phyloP scores from a whole-genome alignment of 2,888 invertebrate genomes.

The Horisme vitalbata region DNA sequence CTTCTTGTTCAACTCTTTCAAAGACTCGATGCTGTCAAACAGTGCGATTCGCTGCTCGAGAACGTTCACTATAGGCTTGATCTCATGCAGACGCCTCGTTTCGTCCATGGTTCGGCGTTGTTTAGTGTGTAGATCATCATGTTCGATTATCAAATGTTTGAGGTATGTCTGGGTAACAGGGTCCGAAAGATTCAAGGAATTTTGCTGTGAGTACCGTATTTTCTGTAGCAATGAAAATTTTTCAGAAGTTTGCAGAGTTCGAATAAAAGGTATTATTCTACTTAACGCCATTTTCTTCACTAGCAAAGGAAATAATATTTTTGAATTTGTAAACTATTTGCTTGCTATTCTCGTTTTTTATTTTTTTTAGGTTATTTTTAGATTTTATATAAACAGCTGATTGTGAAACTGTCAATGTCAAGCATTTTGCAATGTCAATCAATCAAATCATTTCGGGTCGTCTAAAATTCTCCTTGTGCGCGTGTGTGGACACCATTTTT shows the following conservation, averaged over 20 bases:
- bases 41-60: constrained; percentile 83
- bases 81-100: constrained; percentile 59
- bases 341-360: constrained; percentile 6
- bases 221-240: constrained; percentile 42
- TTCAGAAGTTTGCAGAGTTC: constrained; percentile 45
- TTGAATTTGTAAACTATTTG: constrained; percentile 1
- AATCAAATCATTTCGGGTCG: too few species aligned
- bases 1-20: constrained; percentile 84
- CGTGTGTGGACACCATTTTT: too few species aligned
- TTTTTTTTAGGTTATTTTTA: background rate
- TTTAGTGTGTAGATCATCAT: constrained; percentile 71
- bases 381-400: constrained; percentile 6
- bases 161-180: constrained; percentile 78
- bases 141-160: constrained; percentile 77
- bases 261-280: constrained; percentile 41
- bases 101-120: constrained; percentile 53
- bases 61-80: constrained; percentile 82
- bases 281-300: constrained; percentile 47
- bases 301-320: background rate
- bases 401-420: background rate
- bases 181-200: constrained; percentile 62
- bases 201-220: constrained; percentile 56
- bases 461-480: too few species aligned
- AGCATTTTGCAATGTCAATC: too few species aligned
- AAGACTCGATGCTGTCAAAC: constrained; percentile 83